Percentiles rank a stretch among this genome's conserved stretches.
Conservation (phyloP, 2,888 invertebrate genomes). For the Zaprionus lineosus region DNA sequence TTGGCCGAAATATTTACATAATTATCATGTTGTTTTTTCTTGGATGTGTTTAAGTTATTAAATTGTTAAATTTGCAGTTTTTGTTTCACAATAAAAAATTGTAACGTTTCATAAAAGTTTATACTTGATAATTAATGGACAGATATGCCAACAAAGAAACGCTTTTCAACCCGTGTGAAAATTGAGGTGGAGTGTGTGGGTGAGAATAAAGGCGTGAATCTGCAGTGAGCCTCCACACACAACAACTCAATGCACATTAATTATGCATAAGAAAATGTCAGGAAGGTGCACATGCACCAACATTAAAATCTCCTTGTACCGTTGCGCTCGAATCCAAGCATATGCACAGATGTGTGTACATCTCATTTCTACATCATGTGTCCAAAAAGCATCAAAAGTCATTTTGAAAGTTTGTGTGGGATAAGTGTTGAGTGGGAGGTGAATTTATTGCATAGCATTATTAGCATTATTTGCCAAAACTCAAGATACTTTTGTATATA, state of each 20-base stretch:
- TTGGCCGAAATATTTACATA: conserved; percentile 66
- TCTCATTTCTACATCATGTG: too few relatives aligned
- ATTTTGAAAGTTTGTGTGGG: conserved; percentile 5
- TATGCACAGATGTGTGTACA: too few relatives aligned
- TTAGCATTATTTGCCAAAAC: conserved; percentile 22
- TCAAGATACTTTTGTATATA: conserved; percentile 15
- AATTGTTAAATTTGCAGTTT: conserved; percentile 46
- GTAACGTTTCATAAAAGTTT: conserved; percentile 66
- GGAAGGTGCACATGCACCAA: background rate
- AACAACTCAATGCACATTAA: conserved; percentile 41
- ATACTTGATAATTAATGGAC: conserved; percentile 59
- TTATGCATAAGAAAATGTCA: conserved; percentile 40
- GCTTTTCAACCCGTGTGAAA: background rate
- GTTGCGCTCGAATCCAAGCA: too few relatives aligned
- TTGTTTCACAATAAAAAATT: conserved; percentile 60
- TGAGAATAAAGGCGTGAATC: conserved; percentile 28
- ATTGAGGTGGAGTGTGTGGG: conserved; percentile 14
- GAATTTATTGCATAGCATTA: conserved; percentile 1
- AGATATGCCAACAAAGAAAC: too few relatives aligned
- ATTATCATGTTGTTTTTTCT: conserved; percentile 22
- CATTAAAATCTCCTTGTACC: too few relatives aligned
- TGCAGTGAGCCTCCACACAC: too few relatives aligned
- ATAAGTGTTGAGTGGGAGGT: background rate
- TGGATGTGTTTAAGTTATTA: conserved; percentile 20
- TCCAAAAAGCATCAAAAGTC: conserved; percentile 10